Conservation (phyloP, 2,888 invertebrate species). For the Amiota minor region DNA sequence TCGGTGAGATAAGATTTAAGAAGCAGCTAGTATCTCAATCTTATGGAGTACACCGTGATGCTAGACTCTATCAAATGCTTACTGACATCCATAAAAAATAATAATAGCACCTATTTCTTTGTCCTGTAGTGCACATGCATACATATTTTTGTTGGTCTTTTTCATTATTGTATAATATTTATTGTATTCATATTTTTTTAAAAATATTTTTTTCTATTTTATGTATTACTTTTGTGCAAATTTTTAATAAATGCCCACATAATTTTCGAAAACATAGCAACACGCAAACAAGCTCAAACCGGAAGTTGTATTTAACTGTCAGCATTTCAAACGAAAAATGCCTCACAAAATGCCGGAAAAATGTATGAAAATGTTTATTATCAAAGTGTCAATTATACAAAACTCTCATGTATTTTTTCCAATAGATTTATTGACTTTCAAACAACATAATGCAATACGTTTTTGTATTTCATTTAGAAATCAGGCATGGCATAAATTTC, state of each 20-base stretch:
- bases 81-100: too few species aligned
- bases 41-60: too few species aligned
- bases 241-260: slow-evolving; percentile 16
- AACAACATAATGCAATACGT: neutral
- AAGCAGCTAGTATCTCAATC: too few species aligned
- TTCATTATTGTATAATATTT: neutral
- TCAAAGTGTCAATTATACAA: slow-evolving; percentile 29
- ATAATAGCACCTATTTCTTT: too few species aligned
- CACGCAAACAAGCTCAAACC: slow-evolving; percentile 8
- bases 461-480: neutral
- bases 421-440: neutral
- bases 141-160: neutral
- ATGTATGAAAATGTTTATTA: slow-evolving; percentile 9
- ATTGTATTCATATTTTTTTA: neutral
- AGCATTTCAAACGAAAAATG: neutral
- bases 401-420: slow-evolving; percentile 4
- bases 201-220: too few species aligned
- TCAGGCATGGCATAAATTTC: slow-evolving; percentile 14
- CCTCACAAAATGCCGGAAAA: slow-evolving; percentile 16
- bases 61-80: too few species aligned
- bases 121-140: neutral
- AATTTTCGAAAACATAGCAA: slow-evolving; percentile 10
- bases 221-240: neutral
- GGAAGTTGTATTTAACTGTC: slow-evolving; percentile 22
- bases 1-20: too few species aligned